phyloP scores from a whole-genome alignment of 2,888 invertebrate species.

The Heliothis peltigera region DNA sequence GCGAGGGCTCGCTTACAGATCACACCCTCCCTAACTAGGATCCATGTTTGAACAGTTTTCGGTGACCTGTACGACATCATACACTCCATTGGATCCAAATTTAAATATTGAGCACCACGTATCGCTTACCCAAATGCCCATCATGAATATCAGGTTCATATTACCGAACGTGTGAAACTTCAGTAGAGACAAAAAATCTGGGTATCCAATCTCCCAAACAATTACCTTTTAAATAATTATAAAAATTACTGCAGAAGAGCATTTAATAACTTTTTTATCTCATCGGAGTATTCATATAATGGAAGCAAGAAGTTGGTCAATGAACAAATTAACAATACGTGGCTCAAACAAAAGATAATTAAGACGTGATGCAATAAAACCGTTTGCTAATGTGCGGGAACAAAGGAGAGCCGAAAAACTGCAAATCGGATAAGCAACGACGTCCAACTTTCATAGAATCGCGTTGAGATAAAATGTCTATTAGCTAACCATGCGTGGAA shows the following conservation, averaged over 20 bases:
- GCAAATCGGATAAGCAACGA: slow-evolving; percentile 49
- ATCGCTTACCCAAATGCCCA: slow-evolving; percentile 39
- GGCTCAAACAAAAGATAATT: slow-evolving; percentile 79
- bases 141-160: slow-evolving; percentile 10
- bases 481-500: slow-evolving; percentile 3
- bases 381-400: slow-evolving; percentile 57
- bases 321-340: slow-evolving; percentile 79
- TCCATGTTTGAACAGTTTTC: slow-evolving; percentile 74
- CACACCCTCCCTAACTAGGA: slow-evolving; percentile 76
- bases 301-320: slow-evolving; percentile 78
- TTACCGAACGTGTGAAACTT: slow-evolving; percentile 13
- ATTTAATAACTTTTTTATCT: slow-evolving; percentile 35
- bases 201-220: background rate
- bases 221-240: slow-evolving; percentile 13
- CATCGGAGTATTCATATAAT: slow-evolving; percentile 42
- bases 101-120: slow-evolving; percentile 42
- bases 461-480: slow-evolving; percentile 15
- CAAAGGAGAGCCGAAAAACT: slow-evolving; percentile 63
- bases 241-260: slow-evolving; percentile 16
- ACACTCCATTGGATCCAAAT: slow-evolving; percentile 48
- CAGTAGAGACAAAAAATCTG: background rate
- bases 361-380: slow-evolving; percentile 62
- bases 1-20: slow-evolving; percentile 81
- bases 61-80: slow-evolving; percentile 59
- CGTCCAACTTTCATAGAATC: slow-evolving; percentile 43